Evolutionary conservation across 2,113 vertebrate species (phyloP), one percentile per base, ranked within the genome.

Genomic region (Corythornis madagascariensis): DNA sequence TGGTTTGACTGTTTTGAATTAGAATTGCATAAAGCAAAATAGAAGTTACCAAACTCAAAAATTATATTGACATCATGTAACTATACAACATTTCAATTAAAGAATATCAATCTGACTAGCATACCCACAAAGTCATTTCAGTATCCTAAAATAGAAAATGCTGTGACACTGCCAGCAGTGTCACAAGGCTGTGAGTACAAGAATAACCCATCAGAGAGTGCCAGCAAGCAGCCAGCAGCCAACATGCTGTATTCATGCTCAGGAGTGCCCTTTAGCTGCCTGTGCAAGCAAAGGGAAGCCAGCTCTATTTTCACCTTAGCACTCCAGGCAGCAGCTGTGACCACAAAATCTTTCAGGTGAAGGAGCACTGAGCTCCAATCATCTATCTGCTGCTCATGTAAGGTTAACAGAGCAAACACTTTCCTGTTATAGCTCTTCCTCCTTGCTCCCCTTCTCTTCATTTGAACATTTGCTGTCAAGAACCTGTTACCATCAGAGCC

Each of bases 11-110:
- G 43, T 60, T 29, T 82, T 85, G 35, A 87, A 82, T 78, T 77
- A 78, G n/a, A 87, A 87, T 43, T 25, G 4, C 35, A 33, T 67
- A 71, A 74, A 82, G n/a, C n/a, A 76, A 91, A 89, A 82, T 2
- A 87, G 43, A 79, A 87, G 43, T 74, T 85, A 87, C 48, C 22
- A 56, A 91, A 78, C 43, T 82, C 82, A 87, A 89, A 83, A 11
- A 48, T 7, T 74, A 4, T 63, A 90, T 40, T 66, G 79, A 67
- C 2, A 0, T 53, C 56, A 40, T 26, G 53, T 63, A 86, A 33
- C 33, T 50, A 20, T 31, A 38, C 16, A n/a, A 31, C 8, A 19
- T 67, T 87, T 75, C 78, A 79, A 56, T 79, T 86, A 69, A 72
- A 74, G 38, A 59, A n/a, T 38, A 56, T 40, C n/a, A 35, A 9